Base-by-base conservation (phyloP, 53 echinoderm and acorn worm genomes). In the Astropecten irregularis region DNA sequence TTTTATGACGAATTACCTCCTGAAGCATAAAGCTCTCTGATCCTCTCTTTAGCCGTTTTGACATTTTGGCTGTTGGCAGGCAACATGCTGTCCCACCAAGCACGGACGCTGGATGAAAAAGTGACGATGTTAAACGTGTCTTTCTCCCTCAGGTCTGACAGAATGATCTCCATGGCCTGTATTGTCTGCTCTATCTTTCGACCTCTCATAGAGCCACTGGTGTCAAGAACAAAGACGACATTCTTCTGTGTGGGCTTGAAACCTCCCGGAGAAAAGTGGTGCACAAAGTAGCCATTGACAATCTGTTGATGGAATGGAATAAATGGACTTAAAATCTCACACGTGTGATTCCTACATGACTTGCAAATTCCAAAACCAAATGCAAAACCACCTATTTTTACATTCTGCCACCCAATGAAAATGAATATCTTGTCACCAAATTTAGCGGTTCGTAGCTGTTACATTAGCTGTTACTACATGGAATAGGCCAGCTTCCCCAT, bases 261-360 rank as follows among this genome's bases (percentile, higher is more conserved):
- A 15, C 82, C 90, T 40, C 57, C 72, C 2, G 86, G 90, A 2
- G 86, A 74, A 30, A 76, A 85, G 62, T 63, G 51, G 68, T 95
- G 95, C 22, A 95, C 95, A 51, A 95, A 95, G 54, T 95, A 95
- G 25, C 95, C 95, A 76, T 95, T 92, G 57, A 86, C 83, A 46
- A 92, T 81, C 95, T 95, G 84, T 27, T n/a, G n/a, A n/a, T n/a
- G n/a, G 49, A 50, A 7, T 26, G 19, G 36, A 21, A 7, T 18
- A 82, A 36, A 23, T 40, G 16, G 15, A 25, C 7, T 29, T 59
- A 59, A 30, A 28, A 21, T 59, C 13, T 29, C 15, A 2, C 26
- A 30, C 15, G 11, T 2, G 20, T 30, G 3, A 23, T 59, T 11
- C 10, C 26, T 59, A 58, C 14, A 25, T 9, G 13, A 14, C 30